These are phyloP conservation scores for Aspidapion aeneum DNA, from an alignment of 2,888 invertebrate species.

Conservation along the genomic window DNA sequence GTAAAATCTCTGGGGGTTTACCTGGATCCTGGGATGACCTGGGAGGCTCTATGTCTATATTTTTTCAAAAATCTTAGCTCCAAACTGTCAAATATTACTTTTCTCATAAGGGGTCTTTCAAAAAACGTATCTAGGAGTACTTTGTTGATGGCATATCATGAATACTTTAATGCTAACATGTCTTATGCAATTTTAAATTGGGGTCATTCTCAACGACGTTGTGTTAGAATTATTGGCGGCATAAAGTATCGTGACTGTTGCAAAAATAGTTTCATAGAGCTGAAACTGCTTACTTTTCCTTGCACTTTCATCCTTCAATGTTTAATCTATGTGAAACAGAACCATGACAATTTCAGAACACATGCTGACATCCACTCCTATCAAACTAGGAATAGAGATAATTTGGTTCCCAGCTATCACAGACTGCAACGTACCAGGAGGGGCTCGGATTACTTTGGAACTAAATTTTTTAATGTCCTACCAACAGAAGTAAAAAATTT, in stretches of 20 bases:
- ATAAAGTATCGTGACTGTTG: not conserved
- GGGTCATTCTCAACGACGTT: not conserved
- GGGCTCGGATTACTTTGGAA: not conserved
- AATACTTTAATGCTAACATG: not conserved
- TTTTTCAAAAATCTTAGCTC: not conserved
- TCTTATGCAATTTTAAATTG: not conserved
- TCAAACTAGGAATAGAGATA: not conserved
- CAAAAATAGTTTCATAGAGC: not conserved
- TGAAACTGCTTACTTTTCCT: not conserved
- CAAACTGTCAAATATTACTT: not conserved
- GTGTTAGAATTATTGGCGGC: not conserved
- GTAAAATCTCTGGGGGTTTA: not conserved
- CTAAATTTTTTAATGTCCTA: not conserved
- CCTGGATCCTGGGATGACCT: too few species aligned
- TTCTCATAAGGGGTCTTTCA: not conserved
- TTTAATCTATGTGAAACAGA: not conserved
- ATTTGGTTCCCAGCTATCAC: not conserved
- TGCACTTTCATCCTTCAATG: not conserved
- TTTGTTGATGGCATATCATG: not conserved
- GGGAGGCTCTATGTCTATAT: not conserved
- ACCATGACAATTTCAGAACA: not conserved
- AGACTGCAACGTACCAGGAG: not conserved
- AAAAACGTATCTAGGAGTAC: not conserved
- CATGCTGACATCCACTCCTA: not conserved
- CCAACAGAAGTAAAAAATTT: not conserved